These are phyloP conservation scores for Gnatocerus cornutus DNA, from an alignment of 2,888 invertebrate genomes.

Conservation along the genomic window DNA sequence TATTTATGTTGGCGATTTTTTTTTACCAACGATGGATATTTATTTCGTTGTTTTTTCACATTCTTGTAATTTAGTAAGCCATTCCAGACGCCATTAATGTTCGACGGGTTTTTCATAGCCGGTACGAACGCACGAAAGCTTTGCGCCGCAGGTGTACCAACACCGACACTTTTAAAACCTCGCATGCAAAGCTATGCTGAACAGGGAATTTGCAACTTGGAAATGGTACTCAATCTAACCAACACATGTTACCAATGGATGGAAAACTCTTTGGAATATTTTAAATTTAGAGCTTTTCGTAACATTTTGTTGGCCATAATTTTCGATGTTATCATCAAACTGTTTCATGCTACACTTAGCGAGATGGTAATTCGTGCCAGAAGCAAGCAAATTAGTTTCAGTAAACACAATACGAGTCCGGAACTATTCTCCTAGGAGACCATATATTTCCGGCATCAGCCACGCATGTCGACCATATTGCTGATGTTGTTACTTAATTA, in stretches of 20 bases:
- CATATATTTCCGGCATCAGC: conserved; percentile 38
- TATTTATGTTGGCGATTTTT: conserved; percentile 56
- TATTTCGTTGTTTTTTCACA: conserved; percentile 30
- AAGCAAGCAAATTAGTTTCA: conserved; percentile 19
- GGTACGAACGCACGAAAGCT: conserved; percentile 21
- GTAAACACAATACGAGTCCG: conserved; percentile 21
- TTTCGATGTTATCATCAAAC: neutral
- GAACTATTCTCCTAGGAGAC: conserved; percentile 27
- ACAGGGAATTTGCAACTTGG: too few species aligned
- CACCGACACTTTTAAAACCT: conserved; percentile 10
- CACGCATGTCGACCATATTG: conserved; percentile 44
- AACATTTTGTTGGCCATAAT: too few species aligned
- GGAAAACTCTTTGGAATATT: too few species aligned
- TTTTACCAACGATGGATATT: conserved; percentile 36
- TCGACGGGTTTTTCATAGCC: conserved; percentile 46
- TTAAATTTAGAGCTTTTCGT: too few species aligned
- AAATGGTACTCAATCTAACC: too few species aligned
- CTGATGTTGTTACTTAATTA: conserved; percentile 40
- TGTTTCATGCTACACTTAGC: conserved; percentile 9
- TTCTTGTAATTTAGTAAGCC: conserved; percentile 56
- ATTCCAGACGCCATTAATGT: conserved; percentile 57
- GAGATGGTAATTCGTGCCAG: conserved; percentile 14
- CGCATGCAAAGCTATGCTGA: too few species aligned
- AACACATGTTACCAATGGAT: too few species aligned
- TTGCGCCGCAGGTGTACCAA: conserved; percentile 30